Percentiles rank a stretch among this genome's conserved stretches.
These are phyloP conservation scores for Entelurus aequoreus DNA, from an alignment of 2,113 vertebrate genomes.

Conservation along the genomic window DNA sequence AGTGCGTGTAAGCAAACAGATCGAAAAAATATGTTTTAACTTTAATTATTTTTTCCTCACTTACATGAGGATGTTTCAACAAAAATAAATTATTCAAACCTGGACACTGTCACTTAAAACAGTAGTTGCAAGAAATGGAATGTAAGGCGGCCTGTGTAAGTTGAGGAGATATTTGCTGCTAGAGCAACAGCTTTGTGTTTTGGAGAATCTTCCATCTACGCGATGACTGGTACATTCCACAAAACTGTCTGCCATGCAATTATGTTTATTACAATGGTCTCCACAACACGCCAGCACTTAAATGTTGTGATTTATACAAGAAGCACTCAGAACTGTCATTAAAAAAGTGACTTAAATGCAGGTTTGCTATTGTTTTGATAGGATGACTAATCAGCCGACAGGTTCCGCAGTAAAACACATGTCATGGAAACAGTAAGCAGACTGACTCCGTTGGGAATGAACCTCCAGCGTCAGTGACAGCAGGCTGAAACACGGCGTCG, in stretches of 20 bases:
- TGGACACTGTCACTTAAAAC: too few species aligned
- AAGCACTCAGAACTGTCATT: conserved; percentile 14
- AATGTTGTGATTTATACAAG: conserved; percentile 10
- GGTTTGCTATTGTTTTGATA: background rate
- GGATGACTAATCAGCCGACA: conserved; percentile 23
- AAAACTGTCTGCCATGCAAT: background rate
- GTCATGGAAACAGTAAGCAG: conserved; percentile 49
- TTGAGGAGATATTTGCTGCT: background rate
- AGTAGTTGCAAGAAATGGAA: too few species aligned
- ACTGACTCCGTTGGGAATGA: conserved; percentile 17
- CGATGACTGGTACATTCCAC: background rate
- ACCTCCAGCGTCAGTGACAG: conserved; percentile 34
- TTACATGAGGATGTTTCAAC: too few species aligned
- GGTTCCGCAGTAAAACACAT: conserved; percentile 34
- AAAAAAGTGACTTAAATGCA: conserved; percentile 24
- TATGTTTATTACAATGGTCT: conserved; percentile 5
- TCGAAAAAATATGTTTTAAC: too few species aligned
- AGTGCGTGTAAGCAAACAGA: too few species aligned
- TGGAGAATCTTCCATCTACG: conserved; percentile 3
- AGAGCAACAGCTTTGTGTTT: background rate
- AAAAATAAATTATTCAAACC: too few species aligned
- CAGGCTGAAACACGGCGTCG: conserved; percentile 23
- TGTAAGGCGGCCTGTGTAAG: background rate
- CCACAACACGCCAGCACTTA: conserved; percentile 13
- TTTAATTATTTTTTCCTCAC: too few species aligned